Percentiles rank a stretch among this genome's conserved stretches.
Evolutionary conservation across 1,140 invertebrate genomes (phyloP).

Genomic region (Bactericera cockerelli): DNA sequence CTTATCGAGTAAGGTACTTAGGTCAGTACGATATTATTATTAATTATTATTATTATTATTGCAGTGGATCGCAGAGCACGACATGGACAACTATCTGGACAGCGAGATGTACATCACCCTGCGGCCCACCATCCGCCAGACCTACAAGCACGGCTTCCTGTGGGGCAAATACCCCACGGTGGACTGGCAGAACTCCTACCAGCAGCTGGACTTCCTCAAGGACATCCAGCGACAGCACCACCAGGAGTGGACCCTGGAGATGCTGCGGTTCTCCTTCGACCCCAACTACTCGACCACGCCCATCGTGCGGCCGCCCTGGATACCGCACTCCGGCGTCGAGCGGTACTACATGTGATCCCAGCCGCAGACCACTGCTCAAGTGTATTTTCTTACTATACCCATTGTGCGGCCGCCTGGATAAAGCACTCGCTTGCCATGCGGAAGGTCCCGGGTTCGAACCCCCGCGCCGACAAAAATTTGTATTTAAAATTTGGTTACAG

Average conservation of each 20-base stretch:
- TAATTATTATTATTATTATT: too few species aligned
- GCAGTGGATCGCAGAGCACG: neutral
- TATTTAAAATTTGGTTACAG: too few species aligned
- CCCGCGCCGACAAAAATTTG: too few species aligned
- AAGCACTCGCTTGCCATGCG: too few species aligned
- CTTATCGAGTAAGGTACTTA: too few species aligned
- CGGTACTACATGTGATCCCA: neutral
- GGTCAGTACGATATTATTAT: too few species aligned
- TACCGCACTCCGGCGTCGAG: neutral
- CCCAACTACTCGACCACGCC: neutral
- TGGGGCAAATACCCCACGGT: slow-evolving; percentile 6
- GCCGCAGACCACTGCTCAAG: too few species aligned
- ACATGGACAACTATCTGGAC: neutral
- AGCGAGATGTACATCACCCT: neutral
- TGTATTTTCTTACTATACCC: too few species aligned
- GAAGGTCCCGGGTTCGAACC: too few species aligned
- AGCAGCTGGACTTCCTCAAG: neutral
- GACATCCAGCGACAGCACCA: neutral
- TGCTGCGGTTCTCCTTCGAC: too few species aligned
- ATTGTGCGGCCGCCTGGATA: too few species aligned
- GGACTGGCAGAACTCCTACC: neutral
- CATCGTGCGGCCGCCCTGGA: neutral
- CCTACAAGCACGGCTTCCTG: neutral
- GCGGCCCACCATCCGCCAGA: neutral
- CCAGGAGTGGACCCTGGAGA: neutral